Conservation (phyloP, 2,888 invertebrate genomes). For the Diarsia mendica region DNA sequence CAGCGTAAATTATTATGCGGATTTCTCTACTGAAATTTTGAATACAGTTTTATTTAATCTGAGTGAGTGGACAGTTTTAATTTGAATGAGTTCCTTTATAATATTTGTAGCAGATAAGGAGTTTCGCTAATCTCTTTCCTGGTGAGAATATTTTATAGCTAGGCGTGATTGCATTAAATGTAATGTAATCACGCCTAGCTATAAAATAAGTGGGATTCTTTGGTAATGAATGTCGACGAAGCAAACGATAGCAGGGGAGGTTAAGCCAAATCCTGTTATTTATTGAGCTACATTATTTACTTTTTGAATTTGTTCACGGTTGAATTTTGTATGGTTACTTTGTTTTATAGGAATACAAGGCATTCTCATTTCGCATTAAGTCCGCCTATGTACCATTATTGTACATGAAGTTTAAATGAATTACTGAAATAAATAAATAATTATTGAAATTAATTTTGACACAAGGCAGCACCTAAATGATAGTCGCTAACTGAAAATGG, state of each 20-base stretch:
- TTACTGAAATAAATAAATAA: too few species aligned
- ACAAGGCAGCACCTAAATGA: background rate
- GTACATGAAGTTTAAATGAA: too few species aligned
- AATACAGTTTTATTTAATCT: background rate
- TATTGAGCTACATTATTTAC: constrained; percentile 44
- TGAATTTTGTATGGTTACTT: background rate
- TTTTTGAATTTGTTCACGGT: constrained; percentile 29
- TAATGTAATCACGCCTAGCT: constrained; percentile 43
- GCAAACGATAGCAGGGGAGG: constrained; percentile 31
- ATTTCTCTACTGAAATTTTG: background rate
- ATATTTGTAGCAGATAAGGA: constrained; percentile 15
- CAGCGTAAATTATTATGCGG: constrained; percentile 6
- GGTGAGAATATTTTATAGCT: too few species aligned
- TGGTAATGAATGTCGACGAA: constrained; percentile 48
- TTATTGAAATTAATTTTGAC: background rate
- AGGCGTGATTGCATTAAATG: too few species aligned
- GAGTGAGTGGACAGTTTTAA: too few species aligned
- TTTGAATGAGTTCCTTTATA: background rate
- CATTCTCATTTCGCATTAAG: too few species aligned
- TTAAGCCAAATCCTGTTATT: constrained; percentile 49
- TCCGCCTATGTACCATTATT: too few species aligned
- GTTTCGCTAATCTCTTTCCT: constrained; percentile 7
- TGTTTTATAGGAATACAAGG: background rate
- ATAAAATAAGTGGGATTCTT: constrained; percentile 54
- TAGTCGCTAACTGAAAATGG: background rate